Evolutionary conservation across 2,888 invertebrate species (phyloP), one percentile per base, ranked within the genome.

Genomic region (Biston betularia): DNA sequence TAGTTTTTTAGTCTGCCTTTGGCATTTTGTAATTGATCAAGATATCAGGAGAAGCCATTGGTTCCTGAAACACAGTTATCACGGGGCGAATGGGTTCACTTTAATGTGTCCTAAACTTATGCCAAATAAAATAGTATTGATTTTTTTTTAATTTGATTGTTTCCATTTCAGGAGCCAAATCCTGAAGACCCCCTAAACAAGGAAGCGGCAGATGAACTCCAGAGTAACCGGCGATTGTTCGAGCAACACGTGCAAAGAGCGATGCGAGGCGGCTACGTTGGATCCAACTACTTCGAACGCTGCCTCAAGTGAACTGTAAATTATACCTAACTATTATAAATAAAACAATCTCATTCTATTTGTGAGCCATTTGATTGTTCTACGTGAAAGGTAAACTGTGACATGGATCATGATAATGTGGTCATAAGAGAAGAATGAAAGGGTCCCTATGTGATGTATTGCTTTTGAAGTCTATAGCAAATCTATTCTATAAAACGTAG

Each of bases 111-210:
- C n/a, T n/a, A n/a, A n/a, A n/a, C n/a, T n/a, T 35, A 4, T 6
- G 35, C 35, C 35, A 6, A 4, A 6, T 35, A 35, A 35, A 35
- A 4, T 35, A 4, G 35, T 7, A 6, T 35, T 6, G 35, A 35
- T 6, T 6, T 35, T 4, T 38, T 38, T 0, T 6, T 42, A 10
- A 40, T 12, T 7, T 6, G 1, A n/a, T 7, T 7, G n/a, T 58
- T 24, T n/a, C n/a, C 5, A 38, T 69, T 70, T 15, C 82, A 98
- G 98, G 99, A 99, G 94, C 99, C 99, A 55, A 99, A 99, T 93
- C 98, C 99, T 2, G 99, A 99, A 92, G 99, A 99, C 94, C 99
- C 99, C 10, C 90, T 99, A 77, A 99, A 99, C 90, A 99, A 99
- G 93, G 99, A 99, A 92, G 99, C 99, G 12, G 99, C 99, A 4